phyloP scores from a whole-genome alignment of 1,140 invertebrate species.

The Panagrolaimus sp. region DNA sequence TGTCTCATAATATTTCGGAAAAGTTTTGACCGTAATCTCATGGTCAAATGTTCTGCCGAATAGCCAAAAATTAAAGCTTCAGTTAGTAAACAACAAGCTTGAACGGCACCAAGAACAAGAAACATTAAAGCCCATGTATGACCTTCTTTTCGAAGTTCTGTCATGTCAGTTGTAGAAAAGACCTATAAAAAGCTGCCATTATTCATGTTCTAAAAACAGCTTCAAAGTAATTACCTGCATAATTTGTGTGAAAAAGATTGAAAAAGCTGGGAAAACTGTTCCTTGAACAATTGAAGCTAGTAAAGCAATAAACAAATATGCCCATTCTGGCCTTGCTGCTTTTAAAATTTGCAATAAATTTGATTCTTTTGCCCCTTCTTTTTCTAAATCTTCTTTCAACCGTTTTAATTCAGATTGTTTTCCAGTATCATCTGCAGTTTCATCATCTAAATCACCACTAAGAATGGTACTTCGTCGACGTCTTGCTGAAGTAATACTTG shows the following conservation, averaged over 20 bases:
- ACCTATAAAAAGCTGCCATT: slow-evolving; percentile 31
- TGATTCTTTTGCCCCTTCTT: slow-evolving; percentile 20
- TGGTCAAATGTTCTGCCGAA: slow-evolving; percentile 61
- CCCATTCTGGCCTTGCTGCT: slow-evolving; percentile 25
- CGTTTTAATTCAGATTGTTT: slow-evolving; percentile 21
- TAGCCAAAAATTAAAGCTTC: slow-evolving; percentile 41
- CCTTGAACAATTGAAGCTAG: slow-evolving; percentile 20
- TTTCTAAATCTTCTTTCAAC: slow-evolving; percentile 27
- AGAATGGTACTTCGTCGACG: background rate
- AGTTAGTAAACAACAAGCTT: slow-evolving; percentile 30
- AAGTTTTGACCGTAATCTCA: slow-evolving; percentile 57
- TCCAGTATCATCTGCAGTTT: background rate
- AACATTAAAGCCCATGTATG: slow-evolving; percentile 52
- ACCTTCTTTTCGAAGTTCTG: slow-evolving; percentile 35
- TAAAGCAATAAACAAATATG: slow-evolving; percentile 13
- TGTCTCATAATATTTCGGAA: slow-evolving; percentile 61
- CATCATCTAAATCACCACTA: background rate
- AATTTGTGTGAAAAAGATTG: slow-evolving; percentile 42
- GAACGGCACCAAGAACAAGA: slow-evolving; percentile 24
- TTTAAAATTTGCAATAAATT: slow-evolving; percentile 30
- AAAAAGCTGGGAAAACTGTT: slow-evolving; percentile 37
- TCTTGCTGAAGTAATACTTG: background rate
- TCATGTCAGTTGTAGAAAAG: slow-evolving; percentile 31
- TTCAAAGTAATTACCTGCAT: slow-evolving; percentile 25
- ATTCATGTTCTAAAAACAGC: background rate